Conservation (phyloP, 2,888 invertebrate genomes). For the Phaedon cochleariae region DNA sequence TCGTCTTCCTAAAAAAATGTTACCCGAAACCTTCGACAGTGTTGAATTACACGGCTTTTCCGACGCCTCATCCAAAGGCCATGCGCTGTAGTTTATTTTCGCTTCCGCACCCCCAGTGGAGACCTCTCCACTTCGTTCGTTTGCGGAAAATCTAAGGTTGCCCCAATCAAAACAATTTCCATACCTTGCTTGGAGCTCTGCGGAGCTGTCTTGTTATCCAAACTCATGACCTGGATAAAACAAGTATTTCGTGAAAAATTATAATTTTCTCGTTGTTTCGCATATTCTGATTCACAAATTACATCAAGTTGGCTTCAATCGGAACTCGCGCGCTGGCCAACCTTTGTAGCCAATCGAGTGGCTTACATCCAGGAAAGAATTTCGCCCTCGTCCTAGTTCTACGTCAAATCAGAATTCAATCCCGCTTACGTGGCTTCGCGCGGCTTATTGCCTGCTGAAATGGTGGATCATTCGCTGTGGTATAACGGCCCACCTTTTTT, state of each 20-base stretch:
- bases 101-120: slow-evolving; percentile 1
- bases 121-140: slow-evolving; percentile 17
- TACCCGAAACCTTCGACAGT: slow-evolving; percentile 9
- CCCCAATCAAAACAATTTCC: slow-evolving; percentile 28
- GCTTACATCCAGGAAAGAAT: slow-evolving; percentile 25
- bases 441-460: slow-evolving; percentile 16
- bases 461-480: too few relatives aligned
- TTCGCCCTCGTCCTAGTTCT: not conserved
- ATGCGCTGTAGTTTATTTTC: slow-evolving; percentile 32
- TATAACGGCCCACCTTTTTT: too few relatives aligned
- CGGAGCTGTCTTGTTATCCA: slow-evolving; percentile 28
- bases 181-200: slow-evolving; percentile 34
- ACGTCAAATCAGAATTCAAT: slow-evolving; percentile 5
- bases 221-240: slow-evolving; percentile 7
- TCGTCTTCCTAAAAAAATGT: not conserved
- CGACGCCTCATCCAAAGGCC: slow-evolving; percentile 27
- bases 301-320: slow-evolving; percentile 22
- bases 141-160: slow-evolving; percentile 26
- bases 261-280: slow-evolving; percentile 10
- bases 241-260: slow-evolving; percentile 8
- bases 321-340: slow-evolving; percentile 22
- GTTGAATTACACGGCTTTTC: slow-evolving; percentile 28
- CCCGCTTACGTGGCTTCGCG: slow-evolving; percentile 16
- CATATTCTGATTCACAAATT: slow-evolving; percentile 27
- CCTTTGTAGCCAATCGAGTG: slow-evolving; percentile 32